Conservation (phyloP, 1,140 invertebrate species). For the Drosophila erecta region DNA sequence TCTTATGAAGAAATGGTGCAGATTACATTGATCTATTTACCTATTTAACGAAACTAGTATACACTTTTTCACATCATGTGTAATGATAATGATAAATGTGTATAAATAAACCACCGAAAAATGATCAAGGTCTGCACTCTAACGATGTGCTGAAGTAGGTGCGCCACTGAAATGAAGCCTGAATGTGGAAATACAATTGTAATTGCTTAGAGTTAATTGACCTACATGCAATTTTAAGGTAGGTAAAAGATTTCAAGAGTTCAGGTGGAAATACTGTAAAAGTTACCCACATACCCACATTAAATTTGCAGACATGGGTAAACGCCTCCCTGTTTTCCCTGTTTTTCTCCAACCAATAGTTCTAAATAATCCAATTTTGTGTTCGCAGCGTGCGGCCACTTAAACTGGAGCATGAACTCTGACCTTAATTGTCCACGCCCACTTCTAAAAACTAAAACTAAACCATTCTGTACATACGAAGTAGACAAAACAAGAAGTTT, state of each 20-base stretch:
- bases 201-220: slow-evolving; percentile 21
- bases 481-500: too few species aligned
- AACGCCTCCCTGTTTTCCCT: slow-evolving; percentile 2
- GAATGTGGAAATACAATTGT: slow-evolving; percentile 26
- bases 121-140: slow-evolving; percentile 44
- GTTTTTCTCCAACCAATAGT: slow-evolving; percentile 1
- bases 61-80: too few species aligned
- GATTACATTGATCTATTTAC: too few species aligned
- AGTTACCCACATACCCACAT: slow-evolving; percentile 50
- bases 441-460: slow-evolving; percentile 22
- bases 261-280: slow-evolving; percentile 1
- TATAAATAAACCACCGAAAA: slow-evolving; percentile 7
- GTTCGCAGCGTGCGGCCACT: slow-evolving; percentile 16
- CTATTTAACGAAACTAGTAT: too few species aligned
- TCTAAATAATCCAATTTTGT: slow-evolving; percentile 1
- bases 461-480: not conserved
- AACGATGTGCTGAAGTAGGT: slow-evolving; percentile 57
- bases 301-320: slow-evolving; percentile 32
- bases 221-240: slow-evolving; percentile 23
- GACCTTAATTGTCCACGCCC: slow-evolving; percentile 33
- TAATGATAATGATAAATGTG: too few species aligned
- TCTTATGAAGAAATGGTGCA: too few species aligned
- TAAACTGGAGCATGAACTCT: slow-evolving; percentile 11
- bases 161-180: slow-evolving; percentile 14
- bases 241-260: slow-evolving; percentile 3